These are phyloP conservation scores for Alviniconcha marisindica DNA, from an alignment of 1,140 invertebrate genomes.

Conservation along the genomic window DNA sequence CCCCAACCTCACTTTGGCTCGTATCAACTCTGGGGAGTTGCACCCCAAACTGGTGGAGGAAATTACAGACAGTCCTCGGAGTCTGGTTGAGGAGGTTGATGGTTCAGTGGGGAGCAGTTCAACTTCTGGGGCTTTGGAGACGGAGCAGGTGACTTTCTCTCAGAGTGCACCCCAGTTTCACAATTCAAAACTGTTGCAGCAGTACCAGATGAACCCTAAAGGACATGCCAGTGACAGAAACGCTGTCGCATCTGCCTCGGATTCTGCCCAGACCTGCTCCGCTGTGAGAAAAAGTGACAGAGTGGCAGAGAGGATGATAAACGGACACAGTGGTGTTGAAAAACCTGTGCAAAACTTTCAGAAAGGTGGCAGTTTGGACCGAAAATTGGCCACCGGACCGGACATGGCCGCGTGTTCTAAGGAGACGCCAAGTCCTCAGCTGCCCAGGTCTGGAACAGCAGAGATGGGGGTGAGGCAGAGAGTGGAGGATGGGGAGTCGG, in stretches of 20 bases:
- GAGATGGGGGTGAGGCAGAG: not conserved
- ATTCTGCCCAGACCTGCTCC: not conserved
- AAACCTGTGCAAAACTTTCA: not conserved
- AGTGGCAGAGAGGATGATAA: not conserved
- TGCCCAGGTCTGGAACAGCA: not conserved
- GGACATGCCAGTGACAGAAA: not conserved
- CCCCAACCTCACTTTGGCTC: not conserved
- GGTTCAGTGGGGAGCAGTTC: not conserved
- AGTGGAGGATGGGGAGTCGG: not conserved
- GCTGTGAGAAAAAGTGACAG: not conserved
- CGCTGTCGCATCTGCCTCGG: not conserved
- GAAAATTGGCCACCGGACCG: not conserved
- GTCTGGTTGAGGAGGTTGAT: constrained; percentile 8
- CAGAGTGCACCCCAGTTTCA: constrained; percentile 1
- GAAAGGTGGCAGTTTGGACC: not conserved
- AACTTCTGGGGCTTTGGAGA: not conserved
- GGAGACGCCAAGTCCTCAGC: constrained; percentile 10
- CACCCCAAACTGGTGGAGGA: constrained; percentile 26
- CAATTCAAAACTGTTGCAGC: constrained; percentile 23
- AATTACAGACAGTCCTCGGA: constrained; percentile 31
- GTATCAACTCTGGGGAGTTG: not conserved
- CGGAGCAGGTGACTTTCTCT: constrained; percentile 8
- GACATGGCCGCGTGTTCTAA: not conserved
- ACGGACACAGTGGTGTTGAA: not conserved
- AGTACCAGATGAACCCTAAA: not conserved